Base-by-base conservation (phyloP, 1,140 invertebrate genomes). In the Arctopsyche grandis region DNA sequence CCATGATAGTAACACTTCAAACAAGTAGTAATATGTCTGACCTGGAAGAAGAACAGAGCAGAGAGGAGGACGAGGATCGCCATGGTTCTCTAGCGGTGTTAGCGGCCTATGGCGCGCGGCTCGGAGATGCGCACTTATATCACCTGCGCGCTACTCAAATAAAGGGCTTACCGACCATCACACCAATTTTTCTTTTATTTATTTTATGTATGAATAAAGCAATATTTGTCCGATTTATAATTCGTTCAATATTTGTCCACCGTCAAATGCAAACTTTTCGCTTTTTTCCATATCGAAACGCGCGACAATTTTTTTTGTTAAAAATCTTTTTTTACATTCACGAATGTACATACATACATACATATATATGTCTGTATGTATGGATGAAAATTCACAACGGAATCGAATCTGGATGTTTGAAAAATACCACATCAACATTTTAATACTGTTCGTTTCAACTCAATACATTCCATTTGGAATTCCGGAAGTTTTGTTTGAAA, bases 51-150 rank as follows among this genome's bases (percentile, higher is more conserved):
- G 12, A 78, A 58, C 7, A 81, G 43, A 43, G 77, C 77, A 60
- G 69, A 76, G 77, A 81, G 70, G 24, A 81, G 22, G 29, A 81
- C 69, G 38, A 78, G 71, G 73, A 79, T 38, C 73, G 77, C 77
- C 80, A 81, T 81, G 80, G 73, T 73, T 81, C 73, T 71, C 58
- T 69, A 75, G 80, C 80, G 70, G 80, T 77, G 69, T 70, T 76
- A 78, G 38, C 77, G 80, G 80, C 80, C 77, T 81, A 81, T 81
- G 80, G 77, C 73, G 80, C 80, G 77, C 77, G 80, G 22, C 77
- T 75, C 22, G 14, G 56, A 16, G 12, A 52, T 16, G 21, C 69
- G 69, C 9, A 16, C 77, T 81, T 81, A 76, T 81, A 81, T 81
- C 80, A 81, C 80, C 74, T 81, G 70, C 29, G 38, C 46, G 7